Evolutionary conservation across 2,113 vertebrate genomes (phyloP), one percentile per base, ranked within the genome.

Genomic region (Scopus umbretta): DNA sequence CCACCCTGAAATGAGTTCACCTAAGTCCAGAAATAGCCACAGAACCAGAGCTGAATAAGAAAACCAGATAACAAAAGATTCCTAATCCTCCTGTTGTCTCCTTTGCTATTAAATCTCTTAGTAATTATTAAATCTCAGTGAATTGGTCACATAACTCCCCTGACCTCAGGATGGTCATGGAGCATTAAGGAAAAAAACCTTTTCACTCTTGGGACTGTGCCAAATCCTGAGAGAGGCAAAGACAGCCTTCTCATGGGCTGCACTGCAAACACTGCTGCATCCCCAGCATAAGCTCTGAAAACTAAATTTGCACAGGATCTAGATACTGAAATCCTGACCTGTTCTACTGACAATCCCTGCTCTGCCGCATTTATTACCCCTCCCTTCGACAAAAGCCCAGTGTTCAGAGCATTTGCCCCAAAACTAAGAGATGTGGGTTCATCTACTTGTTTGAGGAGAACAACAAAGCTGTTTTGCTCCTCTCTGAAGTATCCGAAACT

Each of bases 31-130:
- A 78, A 84, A 43, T 55, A 59, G 72, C n/a, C n/a, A 49, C 55
- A 83, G 73, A 74, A 75, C 14, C 34, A 59, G 87, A 89, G 70
- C 43, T 1, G 13, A 85, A 49, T 21, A 15, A 87, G 59, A 61
- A 79, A 96, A 26, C n/a, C 65, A 85, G 47, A 56, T 47, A 72
- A 96, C 68, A 84, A 90, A 84, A 81, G 56, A 36, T 52, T 75
- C 29, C 61, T 91, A 91, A 92, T 94, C 80, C 80, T 55, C 47
- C 84, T 56, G 34, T 76, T 53, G 70, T n/a, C 58, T 56, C 61
- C 55, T 56, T 78, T 85, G 55, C 55, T 29, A 1, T 84, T 89
- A 92, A 89, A 84, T 79, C 83, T 83, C 56, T 49, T 16, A 15
- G 8, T 27, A 86, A 74, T 6, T 50, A 65, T 8, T n/a, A n/a